Conservation (phyloP, 2,113 vertebrate genomes). For the Galeopterus variegatus region DNA sequence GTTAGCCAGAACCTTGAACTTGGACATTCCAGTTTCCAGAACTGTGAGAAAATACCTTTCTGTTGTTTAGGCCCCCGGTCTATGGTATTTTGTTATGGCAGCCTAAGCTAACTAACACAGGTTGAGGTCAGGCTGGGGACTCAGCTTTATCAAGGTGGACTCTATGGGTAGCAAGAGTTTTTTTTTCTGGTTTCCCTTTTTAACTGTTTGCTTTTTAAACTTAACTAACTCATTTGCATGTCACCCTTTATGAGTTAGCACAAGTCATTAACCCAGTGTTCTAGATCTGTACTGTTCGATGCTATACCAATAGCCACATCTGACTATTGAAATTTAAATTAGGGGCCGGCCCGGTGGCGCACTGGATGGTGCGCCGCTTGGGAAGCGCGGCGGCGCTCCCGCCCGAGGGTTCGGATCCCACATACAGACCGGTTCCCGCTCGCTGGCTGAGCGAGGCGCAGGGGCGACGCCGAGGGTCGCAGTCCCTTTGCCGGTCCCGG, state of each 20-base stretch:
- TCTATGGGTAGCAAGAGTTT: background rate
- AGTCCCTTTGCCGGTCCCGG: too few relatives aligned
- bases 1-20: background rate
- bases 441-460: too few relatives aligned
- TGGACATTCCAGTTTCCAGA: background rate
- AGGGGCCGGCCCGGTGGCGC: too few relatives aligned
- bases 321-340: slow-evolving; percentile 46
- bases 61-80: background rate
- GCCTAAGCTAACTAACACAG: background rate
- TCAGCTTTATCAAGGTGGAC: background rate
- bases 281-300: background rate
- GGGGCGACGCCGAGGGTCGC: too few relatives aligned
- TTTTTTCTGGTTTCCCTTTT: background rate
- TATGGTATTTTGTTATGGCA: background rate
- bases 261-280: background rate
- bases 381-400: too few relatives aligned
- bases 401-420: too few relatives aligned
- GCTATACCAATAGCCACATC: background rate
- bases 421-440: too few relatives aligned
- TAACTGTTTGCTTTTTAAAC: slow-evolving; percentile 36
- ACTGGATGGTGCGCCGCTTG: too few relatives aligned
- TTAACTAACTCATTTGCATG: background rate
- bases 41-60: background rate
- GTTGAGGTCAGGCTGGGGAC: background rate
- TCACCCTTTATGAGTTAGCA: background rate